phyloP scores from a whole-genome alignment of 2,797 vertebrate species.

The Poeciliopsis gracilis region DNA sequence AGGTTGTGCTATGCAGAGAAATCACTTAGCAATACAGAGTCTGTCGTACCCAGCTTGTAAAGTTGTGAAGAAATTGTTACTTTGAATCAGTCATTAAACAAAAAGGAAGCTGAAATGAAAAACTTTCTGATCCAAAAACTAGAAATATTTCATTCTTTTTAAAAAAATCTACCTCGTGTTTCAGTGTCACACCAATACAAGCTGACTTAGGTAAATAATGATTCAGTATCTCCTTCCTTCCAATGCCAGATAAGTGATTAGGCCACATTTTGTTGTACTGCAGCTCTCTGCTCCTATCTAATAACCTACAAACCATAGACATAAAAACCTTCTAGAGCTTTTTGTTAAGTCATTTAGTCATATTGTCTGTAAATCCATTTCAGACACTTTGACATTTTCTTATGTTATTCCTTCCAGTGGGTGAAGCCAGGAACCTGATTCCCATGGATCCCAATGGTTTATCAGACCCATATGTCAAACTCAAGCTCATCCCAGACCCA shows the following conservation, averaged over 20 bases:
- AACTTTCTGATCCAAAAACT: background rate
- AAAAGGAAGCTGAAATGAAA: background rate
- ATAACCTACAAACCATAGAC: background rate
- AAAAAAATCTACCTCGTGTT: background rate
- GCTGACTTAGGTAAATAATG: background rate
- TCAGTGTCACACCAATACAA: background rate
- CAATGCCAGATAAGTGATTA: background rate
- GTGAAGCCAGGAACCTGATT: conserved; percentile 95
- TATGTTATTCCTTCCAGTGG: conserved; percentile 76
- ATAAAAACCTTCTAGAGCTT: background rate
- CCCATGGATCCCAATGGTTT: conserved; percentile 98
- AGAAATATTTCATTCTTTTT: background rate
- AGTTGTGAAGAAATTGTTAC: background rate
- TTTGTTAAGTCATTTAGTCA: background rate
- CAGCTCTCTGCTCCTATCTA: background rate
- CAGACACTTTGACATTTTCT: conserved; percentile 7
- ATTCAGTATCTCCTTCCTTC: background rate
- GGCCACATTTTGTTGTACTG: background rate
- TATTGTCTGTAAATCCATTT: conserved; percentile 2
- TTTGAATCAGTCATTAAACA: background rate
- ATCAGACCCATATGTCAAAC: conserved; percentile 97
- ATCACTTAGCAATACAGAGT: background rate
- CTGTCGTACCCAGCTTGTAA: background rate
- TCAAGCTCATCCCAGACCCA: conserved; percentile 97
- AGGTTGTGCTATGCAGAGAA: background rate